Base-by-base conservation (phyloP, 2,113 vertebrate genomes). In the Aix galericulata region DNA sequence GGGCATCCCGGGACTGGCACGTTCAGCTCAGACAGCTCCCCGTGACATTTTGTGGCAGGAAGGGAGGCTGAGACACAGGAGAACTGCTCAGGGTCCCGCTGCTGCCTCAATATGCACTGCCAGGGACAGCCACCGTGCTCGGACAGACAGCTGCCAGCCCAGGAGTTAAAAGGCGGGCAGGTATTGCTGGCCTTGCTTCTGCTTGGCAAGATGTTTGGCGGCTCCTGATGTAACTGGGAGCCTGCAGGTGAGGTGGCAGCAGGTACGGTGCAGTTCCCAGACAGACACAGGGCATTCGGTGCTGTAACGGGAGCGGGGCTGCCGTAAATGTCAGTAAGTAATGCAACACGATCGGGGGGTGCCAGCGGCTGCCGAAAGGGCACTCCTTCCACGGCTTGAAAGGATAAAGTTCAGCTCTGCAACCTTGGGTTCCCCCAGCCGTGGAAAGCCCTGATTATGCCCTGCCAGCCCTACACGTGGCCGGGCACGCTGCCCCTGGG, bases 321-420 rank as follows among this genome's bases (percentile, higher is more conserved):
- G 74, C 91, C 79, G 82, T 84, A 96, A 97, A 97, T 96, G 97
- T 97, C 97, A 97, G 73, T 91, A 95, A 94, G 69, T 93, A 97
- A 97, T 76, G 91, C 91, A 93, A 62, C 18, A 36, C 56, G 71
- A 91, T 60, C n/a, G 13, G 87, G 69, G 32, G 73, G 80, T 2
- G 34, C 86, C 91, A 93, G 83, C 56, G 82, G 93, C 86, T 75
- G 74, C 16, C 82, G 86, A 94, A 97, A 94, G 88, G 94, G 63
- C 94, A 97, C 87, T 91, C 94, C 84, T 96, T 89, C 83, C 67
- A 90, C 73, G 38, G 92, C 83, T 91, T 4, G 4, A 75, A 94
- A 96, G 88, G 82, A 94, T 91, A 90, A 96, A 94, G 90, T 94
- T 96, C 96, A 97, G 71, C 84, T 86, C 46, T 22, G 26, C 0